Conservation (phyloP, 2,888 invertebrate genomes). For the Patella pellucida region DNA sequence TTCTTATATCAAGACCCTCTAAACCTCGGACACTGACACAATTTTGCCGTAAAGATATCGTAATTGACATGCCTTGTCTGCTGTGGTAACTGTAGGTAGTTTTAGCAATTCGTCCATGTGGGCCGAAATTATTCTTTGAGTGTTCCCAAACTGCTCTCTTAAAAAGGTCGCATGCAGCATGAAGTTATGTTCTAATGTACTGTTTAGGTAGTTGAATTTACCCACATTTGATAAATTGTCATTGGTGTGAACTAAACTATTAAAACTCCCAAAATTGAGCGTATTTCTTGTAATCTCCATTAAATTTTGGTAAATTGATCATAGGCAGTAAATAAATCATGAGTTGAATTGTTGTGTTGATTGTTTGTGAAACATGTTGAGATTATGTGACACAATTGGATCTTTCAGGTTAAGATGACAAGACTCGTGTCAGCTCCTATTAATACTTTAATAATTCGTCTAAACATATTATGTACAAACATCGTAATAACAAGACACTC, state of each 20-base stretch:
- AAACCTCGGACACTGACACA: constrained; percentile 1
- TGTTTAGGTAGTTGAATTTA: background rate
- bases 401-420: too few relatives aligned
- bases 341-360: background rate
- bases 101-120: constrained; percentile 2
- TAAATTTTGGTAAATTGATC: constrained; percentile 4
- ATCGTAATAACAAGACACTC: too few relatives aligned
- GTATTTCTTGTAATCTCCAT: background rate
- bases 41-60: background rate
- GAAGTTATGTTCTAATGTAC: background rate
- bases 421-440: too few relatives aligned
- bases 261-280: background rate
- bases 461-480: too few relatives aligned
- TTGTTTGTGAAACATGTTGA: background rate
- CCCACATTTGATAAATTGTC: background rate
- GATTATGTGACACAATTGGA: background rate
- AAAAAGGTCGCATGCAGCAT: background rate
- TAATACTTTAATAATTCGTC: too few relatives aligned
- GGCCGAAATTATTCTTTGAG: background rate
- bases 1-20: background rate
- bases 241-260: background rate
- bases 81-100: background rate
- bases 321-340: background rate
- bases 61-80: background rate
- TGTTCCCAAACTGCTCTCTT: background rate